phyloP scores from a whole-genome alignment of 2,113 vertebrate species.

The Chauna torquata region DNA sequence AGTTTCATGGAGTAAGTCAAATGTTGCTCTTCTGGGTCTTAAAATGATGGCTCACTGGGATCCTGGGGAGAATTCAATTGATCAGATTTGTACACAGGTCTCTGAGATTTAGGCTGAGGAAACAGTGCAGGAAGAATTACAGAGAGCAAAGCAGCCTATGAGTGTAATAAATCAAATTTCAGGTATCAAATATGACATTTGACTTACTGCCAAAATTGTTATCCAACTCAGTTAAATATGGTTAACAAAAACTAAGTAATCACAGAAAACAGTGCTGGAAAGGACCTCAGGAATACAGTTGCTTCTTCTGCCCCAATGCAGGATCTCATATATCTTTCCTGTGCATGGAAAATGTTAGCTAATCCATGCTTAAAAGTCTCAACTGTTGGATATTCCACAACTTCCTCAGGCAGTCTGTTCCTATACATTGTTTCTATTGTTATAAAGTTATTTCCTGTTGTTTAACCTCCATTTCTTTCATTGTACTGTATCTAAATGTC shows the following conservation, averaged over 20 bases:
- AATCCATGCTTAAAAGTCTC: background rate
- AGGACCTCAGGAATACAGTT: background rate
- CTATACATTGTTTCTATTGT: background rate
- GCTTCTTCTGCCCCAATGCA: fast-evolving
- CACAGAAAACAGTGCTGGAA: background rate
- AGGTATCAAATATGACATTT: background rate
- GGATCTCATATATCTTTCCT: background rate
- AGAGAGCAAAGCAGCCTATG: fast-evolving
- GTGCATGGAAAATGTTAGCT: background rate
- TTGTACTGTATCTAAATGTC: background rate
- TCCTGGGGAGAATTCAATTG: background rate
- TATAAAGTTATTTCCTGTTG: background rate
- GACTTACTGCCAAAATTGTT: background rate
- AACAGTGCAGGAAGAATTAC: background rate
- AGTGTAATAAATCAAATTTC: background rate
- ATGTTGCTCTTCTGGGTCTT: background rate
- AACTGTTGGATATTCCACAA: background rate
- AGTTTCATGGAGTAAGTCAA: background rate
- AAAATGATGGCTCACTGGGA: background rate
- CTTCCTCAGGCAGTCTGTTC: background rate
- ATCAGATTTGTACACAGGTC: background rate
- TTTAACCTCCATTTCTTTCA: background rate
- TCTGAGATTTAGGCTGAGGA: background rate
- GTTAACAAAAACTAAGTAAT: background rate
- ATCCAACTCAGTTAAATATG: background rate